Evolutionary conservation across 1,140 invertebrate species (phyloP).

Genomic region (Hylaeus volcanicus): DNA sequence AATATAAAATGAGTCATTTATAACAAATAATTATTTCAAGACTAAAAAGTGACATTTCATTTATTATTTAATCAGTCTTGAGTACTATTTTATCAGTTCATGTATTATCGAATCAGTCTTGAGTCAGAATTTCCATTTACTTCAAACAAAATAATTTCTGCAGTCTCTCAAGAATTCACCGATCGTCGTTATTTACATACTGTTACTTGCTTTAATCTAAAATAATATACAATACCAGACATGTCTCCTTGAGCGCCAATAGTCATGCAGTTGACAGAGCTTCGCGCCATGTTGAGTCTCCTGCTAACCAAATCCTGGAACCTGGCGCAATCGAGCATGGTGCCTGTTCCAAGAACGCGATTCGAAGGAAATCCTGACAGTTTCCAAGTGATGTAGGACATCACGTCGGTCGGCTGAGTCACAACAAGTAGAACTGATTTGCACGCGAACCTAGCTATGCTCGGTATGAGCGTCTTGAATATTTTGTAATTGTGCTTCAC

Average conservation of each 20-base stretch:
- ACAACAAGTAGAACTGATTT: slow-evolving; percentile 82
- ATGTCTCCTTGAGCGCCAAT: slow-evolving; percentile 85
- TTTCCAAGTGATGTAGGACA: slow-evolving; percentile 86
- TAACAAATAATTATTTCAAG: no score
- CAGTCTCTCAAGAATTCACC: neutral
- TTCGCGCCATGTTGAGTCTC: slow-evolving; percentile 81
- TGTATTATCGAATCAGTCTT: no score
- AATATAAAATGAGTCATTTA: no score
- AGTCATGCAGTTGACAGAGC: slow-evolving; percentile 82
- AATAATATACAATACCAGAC: slow-evolving; percentile 76
- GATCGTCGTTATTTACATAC: neutral
- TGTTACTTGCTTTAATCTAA: no score
- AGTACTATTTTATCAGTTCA: no score
- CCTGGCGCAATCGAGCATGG: slow-evolving; percentile 83
- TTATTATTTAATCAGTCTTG: no score
- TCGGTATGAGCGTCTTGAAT: slow-evolving; percentile 83
- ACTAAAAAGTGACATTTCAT: no score
- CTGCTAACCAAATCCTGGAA: slow-evolving; percentile 83
- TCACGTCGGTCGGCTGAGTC: slow-evolving; percentile 84
- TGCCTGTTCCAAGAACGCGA: slow-evolving; percentile 85
- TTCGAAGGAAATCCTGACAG: slow-evolving; percentile 83
- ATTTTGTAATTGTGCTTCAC: slow-evolving; percentile 83
- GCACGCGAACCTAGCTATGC: slow-evolving; percentile 82
- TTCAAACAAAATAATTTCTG: neutral
- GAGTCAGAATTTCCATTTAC: neutral